phyloP scores from a whole-genome alignment of 2,797 vertebrate species.

The Melopsittacus undulatus region DNA sequence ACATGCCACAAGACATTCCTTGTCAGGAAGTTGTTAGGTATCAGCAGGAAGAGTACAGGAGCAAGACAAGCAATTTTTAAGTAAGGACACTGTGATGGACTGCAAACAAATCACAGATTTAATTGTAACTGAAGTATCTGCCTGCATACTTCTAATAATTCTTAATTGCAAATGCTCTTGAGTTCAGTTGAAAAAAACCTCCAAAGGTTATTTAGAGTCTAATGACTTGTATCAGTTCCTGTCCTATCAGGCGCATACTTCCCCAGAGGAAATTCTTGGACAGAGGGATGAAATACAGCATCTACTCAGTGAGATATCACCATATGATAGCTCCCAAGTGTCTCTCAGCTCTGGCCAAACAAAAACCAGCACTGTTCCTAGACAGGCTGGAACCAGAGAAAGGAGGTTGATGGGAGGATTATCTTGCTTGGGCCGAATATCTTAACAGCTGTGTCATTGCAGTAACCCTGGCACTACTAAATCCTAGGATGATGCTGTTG shows the following conservation, averaged over 20 bases:
- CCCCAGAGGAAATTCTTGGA: constrained; percentile 22
- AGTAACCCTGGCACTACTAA: background rate
- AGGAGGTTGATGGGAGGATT: background rate
- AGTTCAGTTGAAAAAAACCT: background rate
- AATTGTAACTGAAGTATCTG: background rate
- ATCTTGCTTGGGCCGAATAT: background rate
- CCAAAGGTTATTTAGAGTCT: background rate
- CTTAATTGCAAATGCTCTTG: background rate
- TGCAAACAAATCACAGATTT: background rate
- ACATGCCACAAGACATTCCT: background rate
- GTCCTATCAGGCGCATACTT: background rate
- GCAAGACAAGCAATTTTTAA: background rate
- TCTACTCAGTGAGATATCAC: background rate
- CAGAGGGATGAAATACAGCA: background rate
- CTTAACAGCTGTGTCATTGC: constrained; percentile 11
- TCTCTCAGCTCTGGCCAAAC: background rate
- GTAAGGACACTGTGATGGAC: background rate
- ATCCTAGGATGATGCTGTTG: background rate
- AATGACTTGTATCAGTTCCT: background rate
- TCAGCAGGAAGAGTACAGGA: background rate
- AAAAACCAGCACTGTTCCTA: background rate
- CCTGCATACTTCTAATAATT: background rate
- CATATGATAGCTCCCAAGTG: background rate
- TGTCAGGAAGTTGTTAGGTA: background rate
- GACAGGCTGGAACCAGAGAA: constrained; percentile 35